Conservation (phyloP, 2,888 invertebrate genomes). For the Aquatica leii region DNA sequence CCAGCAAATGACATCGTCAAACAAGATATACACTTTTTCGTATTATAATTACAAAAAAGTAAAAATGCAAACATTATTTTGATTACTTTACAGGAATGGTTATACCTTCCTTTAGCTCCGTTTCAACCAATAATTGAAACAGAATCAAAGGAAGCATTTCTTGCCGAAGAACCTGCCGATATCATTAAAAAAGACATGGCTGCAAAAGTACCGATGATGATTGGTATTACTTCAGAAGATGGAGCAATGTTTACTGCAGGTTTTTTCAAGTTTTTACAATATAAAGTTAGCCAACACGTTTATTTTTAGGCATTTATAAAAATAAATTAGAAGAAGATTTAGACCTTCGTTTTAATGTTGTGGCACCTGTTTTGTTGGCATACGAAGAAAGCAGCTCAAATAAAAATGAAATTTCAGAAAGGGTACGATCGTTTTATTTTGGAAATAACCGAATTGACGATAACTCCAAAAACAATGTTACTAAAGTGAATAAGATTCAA, state of each 20-base stretch:
- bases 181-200: slow-evolving; percentile 63
- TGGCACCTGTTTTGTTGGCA: slow-evolving; percentile 59
- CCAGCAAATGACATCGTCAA: slow-evolving; percentile 71
- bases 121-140: slow-evolving; percentile 79
- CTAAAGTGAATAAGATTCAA: slow-evolving; percentile 54
- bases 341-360: slow-evolving; percentile 58
- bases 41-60: no score
- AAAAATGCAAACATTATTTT: background rate
- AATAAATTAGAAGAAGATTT: no score
- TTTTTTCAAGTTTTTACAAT: background rate
- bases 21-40: slow-evolving; percentile 73
- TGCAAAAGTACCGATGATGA: slow-evolving; percentile 72
- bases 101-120: background rate
- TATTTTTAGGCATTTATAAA: slow-evolving; percentile 45
- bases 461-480: slow-evolving; percentile 53
- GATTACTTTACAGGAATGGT: background rate
- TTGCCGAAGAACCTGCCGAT: slow-evolving; percentile 69
- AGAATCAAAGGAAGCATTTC: slow-evolving; percentile 71
- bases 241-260: slow-evolving; percentile 62
- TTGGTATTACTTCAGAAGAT: slow-evolving; percentile 77
- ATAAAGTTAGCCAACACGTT: background rate
- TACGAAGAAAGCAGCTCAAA: slow-evolving; percentile 59
- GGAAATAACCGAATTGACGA: slow-evolving; percentile 54
- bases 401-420: slow-evolving; percentile 51
- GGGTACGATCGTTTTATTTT: slow-evolving; percentile 62